phyloP scores from a whole-genome alignment of 2,797 vertebrate genomes.

The Tapirus indicus region DNA sequence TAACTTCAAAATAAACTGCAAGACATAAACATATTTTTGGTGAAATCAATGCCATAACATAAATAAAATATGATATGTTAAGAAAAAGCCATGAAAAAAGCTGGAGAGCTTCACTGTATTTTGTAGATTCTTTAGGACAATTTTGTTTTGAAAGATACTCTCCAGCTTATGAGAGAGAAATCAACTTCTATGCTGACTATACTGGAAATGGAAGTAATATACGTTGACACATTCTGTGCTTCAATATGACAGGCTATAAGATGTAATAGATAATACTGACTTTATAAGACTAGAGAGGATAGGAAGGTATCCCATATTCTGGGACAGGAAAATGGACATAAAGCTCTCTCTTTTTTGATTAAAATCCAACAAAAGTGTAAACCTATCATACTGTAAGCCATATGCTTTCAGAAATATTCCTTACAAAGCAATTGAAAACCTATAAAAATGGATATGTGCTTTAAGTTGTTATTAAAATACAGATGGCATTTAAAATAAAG shows the following conservation, averaged over 20 bases:
- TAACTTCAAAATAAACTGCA: conserved; percentile 38
- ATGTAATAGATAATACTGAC: not conserved
- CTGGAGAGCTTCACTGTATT: not conserved
- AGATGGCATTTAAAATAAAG: conserved; percentile 61
- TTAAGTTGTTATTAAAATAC: conserved; percentile 45
- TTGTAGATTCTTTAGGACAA: conserved; percentile 21
- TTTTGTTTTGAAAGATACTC: conserved; percentile 45
- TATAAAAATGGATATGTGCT: not conserved
- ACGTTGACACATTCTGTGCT: not conserved
- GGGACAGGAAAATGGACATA: not conserved
- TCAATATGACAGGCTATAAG: not conserved
- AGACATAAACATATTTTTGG: conserved; percentile 1
- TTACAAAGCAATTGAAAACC: conserved; percentile 41
- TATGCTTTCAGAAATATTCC: conserved; percentile 45
- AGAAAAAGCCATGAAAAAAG: conserved; percentile 27
- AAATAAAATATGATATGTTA: conserved; percentile 32
- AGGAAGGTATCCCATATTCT: not conserved
- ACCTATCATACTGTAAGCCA: not conserved
- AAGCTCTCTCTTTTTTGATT: not conserved
- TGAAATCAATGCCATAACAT: not conserved
- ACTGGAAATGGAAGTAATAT: conserved; percentile 25
- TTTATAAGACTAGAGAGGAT: conserved; percentile 14
- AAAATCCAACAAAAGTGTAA: conserved; percentile 58
- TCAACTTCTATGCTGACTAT: not conserved
- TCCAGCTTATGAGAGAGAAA: conserved; percentile 26